These are phyloP conservation scores for Hyposoter dolosus DNA, from an alignment of 2,888 invertebrate species.

Conservation along the genomic window DNA sequence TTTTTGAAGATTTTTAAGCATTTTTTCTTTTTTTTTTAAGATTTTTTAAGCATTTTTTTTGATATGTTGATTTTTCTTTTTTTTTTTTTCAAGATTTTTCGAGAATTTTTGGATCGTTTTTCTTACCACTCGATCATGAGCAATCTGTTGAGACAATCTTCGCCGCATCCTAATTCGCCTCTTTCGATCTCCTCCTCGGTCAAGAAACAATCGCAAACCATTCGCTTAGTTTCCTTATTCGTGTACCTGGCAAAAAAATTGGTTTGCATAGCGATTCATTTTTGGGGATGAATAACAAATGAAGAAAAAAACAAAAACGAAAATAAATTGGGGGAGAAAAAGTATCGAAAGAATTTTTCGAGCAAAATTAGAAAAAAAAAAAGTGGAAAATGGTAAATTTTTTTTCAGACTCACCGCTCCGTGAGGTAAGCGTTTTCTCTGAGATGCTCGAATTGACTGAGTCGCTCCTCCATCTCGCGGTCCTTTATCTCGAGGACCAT, in stretches of 20 bases:
- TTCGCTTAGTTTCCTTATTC: slow-evolving; percentile 96
- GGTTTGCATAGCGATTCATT: not conserved
- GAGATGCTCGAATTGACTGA: slow-evolving; percentile 92
- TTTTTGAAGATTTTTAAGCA: no score
- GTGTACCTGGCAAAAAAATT: slow-evolving; percentile 86
- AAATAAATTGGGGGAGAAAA: slow-evolving; percentile 25
- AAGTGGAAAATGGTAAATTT: not conserved
- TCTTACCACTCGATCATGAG: slow-evolving; percentile 98
- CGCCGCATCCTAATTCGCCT: slow-evolving; percentile 96
- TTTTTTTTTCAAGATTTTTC: no score
- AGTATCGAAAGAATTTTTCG: not conserved
- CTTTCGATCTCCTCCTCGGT: slow-evolving; percentile 94
- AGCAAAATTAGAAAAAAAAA: no score
- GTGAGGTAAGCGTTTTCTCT: slow-evolving; percentile 94
- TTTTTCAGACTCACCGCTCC: slow-evolving; percentile 87
- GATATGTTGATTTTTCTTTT: no score
- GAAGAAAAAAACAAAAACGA: slow-evolving; percentile 15
- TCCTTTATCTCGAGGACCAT: slow-evolving; percentile 86
- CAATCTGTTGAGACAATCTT: slow-evolving; percentile 97
- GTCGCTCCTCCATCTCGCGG: slow-evolving; percentile 86
- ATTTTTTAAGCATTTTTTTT: not conserved
- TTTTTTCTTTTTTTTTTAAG: no score
- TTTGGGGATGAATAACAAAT: not conserved
- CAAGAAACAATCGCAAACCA: slow-evolving; percentile 98
- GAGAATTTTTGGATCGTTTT: not conserved